Conservation (phyloP, 2,797 vertebrate species). For the Oreochromis grahami region DNA sequence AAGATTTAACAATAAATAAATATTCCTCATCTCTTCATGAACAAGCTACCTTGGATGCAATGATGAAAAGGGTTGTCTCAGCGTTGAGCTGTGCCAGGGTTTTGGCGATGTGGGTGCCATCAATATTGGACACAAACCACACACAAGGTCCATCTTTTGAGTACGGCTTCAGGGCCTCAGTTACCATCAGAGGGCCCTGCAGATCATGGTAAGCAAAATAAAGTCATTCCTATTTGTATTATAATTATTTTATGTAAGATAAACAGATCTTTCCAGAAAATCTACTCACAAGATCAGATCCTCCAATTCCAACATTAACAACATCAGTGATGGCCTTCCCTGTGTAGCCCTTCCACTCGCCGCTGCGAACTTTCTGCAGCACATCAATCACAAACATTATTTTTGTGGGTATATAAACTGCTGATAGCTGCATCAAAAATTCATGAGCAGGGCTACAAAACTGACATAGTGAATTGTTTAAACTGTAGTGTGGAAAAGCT, state of each 20-base stretch:
- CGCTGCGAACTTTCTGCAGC: conserved; percentile 86
- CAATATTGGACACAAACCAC: conserved; percentile 98
- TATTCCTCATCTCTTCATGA: not conserved
- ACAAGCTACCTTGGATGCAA: conserved; percentile 90
- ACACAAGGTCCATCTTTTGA: conserved; percentile 88
- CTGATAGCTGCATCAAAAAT: not conserved
- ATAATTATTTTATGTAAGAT: not conserved
- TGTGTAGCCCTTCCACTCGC: conserved; percentile 94
- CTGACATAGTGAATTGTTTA: not conserved
- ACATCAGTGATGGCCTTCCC: conserved; percentile 94
- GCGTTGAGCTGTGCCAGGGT: conserved; percentile 88
- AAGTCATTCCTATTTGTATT: not conserved
- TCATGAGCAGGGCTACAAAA: not conserved
- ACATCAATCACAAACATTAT: not conserved
- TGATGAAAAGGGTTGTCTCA: conserved; percentile 90
- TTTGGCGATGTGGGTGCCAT: conserved; percentile 95
- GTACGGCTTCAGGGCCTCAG: conserved; percentile 92
- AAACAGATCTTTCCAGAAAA: not conserved
- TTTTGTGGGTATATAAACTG: not conserved
- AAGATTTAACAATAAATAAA: not conserved
- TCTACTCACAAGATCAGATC: conserved; percentile 90
- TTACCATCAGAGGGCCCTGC: conserved; percentile 97
- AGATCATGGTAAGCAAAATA: not conserved
- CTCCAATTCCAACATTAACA: conserved; percentile 95
- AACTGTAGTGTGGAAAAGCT: not conserved